Percentiles rank a stretch among this genome's conserved stretches.
phyloP scores from a whole-genome alignment of 2,888 invertebrate genomes.

The Tipula confusa region DNA sequence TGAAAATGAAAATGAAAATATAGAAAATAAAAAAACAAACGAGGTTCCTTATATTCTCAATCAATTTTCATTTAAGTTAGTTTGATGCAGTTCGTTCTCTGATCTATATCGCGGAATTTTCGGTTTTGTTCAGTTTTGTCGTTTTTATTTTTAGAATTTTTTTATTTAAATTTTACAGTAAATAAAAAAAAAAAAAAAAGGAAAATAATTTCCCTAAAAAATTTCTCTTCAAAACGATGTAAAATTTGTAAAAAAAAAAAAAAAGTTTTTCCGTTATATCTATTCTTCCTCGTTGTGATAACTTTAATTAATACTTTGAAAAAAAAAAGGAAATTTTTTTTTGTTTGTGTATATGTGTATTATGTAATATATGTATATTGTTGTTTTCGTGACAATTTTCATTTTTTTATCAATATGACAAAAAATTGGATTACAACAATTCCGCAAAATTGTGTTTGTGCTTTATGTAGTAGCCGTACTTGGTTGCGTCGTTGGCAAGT shows the following conservation, averaged over 20 bases:
- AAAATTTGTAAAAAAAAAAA: neutral
- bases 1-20: conserved; percentile 4
- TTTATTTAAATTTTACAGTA: neutral
- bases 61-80: neutral
- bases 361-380: conserved; percentile 25
- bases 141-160: neutral
- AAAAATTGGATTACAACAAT: neutral
- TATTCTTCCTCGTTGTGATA: neutral
- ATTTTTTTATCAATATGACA: neutral
- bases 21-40: neutral
- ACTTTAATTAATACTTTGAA: neutral
- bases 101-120: conserved; percentile 25
- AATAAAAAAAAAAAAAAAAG: neutral
- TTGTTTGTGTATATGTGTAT: neutral
- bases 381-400: neutral
- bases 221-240: neutral
- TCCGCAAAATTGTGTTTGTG: neutral
- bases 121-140: neutral
- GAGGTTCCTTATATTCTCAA: conserved; percentile 20
- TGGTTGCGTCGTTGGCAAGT: neutral
- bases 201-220: neutral
- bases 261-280: neutral
- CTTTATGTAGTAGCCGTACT: neutral
- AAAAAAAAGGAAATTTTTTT: neutral
- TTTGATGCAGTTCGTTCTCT: neutral